Evolutionary conservation across 2,797 vertebrate species (phyloP), one percentile per base, ranked within the genome.

Genomic region (Kryptopterus vitreolus): DNA sequence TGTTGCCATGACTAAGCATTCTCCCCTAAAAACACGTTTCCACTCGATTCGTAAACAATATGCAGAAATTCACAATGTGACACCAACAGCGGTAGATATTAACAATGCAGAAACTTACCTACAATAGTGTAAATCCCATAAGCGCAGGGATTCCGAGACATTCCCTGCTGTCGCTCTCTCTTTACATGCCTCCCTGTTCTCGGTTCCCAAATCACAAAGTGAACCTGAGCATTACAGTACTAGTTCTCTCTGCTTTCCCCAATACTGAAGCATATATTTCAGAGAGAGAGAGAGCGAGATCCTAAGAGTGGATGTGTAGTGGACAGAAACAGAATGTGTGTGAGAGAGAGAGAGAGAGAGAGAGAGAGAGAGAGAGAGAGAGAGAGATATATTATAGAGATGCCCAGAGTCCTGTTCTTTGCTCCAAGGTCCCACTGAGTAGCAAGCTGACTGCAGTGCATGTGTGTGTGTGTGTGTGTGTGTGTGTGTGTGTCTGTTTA

Each of bases 61-160:
- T 59, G 66, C 26, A 5, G 35, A 71, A n/a, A 61, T 31, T 58
- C 46, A 9, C 50, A 61, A 72, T 43, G 29, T 35, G 48, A 35
- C 29, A 38, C 10, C 8, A 57, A 57, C 46, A 77, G 35, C 69
- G 24, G 18, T 61, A 35, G 11, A 78, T 0, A 38, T 38, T n/a
- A 15, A 73, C 3, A 86, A 82, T 76, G 15, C n/a, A 70, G 29
- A 79, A 87, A 65, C 88, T 92, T 90, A 94, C 92, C 92, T 90
- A 84, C 38, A 85, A 81, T 81, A 82, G 82, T 71, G 76, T 82
- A 76, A 10, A 20, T 82, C 82, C 79, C 85, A 87, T 90, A 77
- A 78, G 81, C 26, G 59, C 53, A 58, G 8, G 2, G 53, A 77
- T 68, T 35, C 29, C 13, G 46, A 66, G 46, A 57, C 29, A 18